These are phyloP conservation scores for Drosophila mayri DNA, from an alignment of 1,140 invertebrate genomes.

Conservation along the genomic window DNA sequence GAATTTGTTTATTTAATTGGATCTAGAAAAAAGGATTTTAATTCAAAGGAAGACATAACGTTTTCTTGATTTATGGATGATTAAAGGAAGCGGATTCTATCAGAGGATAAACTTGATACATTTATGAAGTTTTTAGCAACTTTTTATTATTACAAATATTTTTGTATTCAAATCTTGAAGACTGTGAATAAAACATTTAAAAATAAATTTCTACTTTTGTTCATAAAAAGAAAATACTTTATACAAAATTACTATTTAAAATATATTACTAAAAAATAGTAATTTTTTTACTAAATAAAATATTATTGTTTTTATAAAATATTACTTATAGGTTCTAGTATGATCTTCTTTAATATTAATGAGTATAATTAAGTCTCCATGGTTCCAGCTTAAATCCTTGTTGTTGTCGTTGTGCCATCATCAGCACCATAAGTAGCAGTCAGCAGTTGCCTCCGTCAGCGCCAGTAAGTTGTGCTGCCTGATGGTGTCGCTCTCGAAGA, in stretches of 20 bases:
- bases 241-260: too few relatives aligned
- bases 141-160: too few relatives aligned
- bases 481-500: constrained; percentile 51
- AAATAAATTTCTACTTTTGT: too few relatives aligned
- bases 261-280: too few relatives aligned
- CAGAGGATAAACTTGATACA: neutral
- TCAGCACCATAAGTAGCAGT: constrained; percentile 80
- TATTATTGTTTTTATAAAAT: neutral
- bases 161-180: too few relatives aligned
- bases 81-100: neutral
- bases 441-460: constrained; percentile 63
- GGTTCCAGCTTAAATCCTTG: constrained; percentile 10
- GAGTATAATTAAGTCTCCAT: constrained; percentile 12
- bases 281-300: too few relatives aligned
- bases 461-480: constrained; percentile 74
- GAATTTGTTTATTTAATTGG: neutral
- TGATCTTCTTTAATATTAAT: neutral
- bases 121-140: neutral
- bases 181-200: too few relatives aligned
- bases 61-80: neutral
- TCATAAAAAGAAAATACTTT: too few relatives aligned
- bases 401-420: constrained; percentile 80
- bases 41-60: neutral
- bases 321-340: neutral
- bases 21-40: neutral